phyloP scores from a whole-genome alignment of 2,113 vertebrate genomes.

The Castor canadensis region DNA sequence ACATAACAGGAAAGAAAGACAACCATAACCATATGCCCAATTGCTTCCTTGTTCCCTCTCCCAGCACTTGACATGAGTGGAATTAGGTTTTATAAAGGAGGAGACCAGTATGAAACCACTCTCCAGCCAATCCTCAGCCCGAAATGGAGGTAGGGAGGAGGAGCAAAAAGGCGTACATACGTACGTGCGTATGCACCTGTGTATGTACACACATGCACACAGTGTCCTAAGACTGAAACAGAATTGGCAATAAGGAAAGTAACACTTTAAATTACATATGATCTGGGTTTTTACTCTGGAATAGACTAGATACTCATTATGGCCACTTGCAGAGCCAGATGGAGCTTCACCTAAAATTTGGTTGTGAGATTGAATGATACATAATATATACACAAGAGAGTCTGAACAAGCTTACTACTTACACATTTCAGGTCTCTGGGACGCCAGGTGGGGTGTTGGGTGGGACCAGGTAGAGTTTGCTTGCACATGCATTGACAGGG shows the following conservation, averaged over 20 bases:
- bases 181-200: too few species aligned
- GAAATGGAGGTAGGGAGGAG: not conserved
- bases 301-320: not conserved
- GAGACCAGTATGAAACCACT: not conserved
- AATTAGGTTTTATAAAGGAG: not conserved
- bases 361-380: not conserved
- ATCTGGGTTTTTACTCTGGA: not conserved
- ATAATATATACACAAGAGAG: not conserved
- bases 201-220: not conserved
- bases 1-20: not conserved
- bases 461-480: not conserved
- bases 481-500: not conserved
- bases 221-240: not conserved
- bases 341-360: not conserved
- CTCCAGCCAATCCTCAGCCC: not conserved
- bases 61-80: not conserved
- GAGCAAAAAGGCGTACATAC: not conserved
- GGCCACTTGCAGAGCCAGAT: not conserved
- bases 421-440: not conserved
- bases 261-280: not conserved
- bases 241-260: not conserved
- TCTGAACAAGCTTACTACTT: not conserved
- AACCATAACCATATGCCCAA: not conserved
- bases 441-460: not conserved
- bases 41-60: not conserved